Percentiles rank a stretch among this genome's conserved stretches.
These are phyloP conservation scores for Coreoperca whiteheadi DNA, from an alignment of 2,113 vertebrate species.

Conservation along the genomic window DNA sequence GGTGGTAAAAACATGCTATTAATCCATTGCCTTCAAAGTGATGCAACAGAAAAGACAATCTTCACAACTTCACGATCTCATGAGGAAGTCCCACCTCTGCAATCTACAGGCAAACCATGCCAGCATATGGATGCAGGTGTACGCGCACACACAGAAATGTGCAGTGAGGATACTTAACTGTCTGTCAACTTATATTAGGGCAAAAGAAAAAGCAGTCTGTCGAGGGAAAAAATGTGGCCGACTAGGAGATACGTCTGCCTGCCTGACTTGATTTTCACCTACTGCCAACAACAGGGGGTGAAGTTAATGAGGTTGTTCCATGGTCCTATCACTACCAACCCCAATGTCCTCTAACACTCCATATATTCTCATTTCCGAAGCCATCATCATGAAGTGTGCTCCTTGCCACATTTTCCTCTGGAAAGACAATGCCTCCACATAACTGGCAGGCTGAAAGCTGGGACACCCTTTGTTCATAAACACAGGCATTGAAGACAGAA, in stretches of 20 bases:
- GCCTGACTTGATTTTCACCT: constrained; percentile 75
- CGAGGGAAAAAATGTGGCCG: constrained; percentile 43
- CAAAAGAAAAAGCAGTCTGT: constrained; percentile 65
- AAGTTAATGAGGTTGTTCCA: constrained; percentile 79
- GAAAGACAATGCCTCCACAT: constrained; percentile 48
- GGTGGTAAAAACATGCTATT: constrained; percentile 39
- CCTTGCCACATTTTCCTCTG: constrained; percentile 26
- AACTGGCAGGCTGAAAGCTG: constrained; percentile 41
- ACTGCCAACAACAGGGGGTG: constrained; percentile 62
- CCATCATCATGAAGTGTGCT: constrained; percentile 48
- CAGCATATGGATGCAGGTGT: constrained; percentile 36
- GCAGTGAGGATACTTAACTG: constrained; percentile 70
- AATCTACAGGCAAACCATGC: constrained; percentile 45
- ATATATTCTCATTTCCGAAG: constrained; percentile 62
- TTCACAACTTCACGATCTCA: constrained; percentile 45
- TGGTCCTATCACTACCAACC: constrained; percentile 59
- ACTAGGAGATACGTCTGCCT: constrained; percentile 55
- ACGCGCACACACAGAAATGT: constrained; percentile 5
- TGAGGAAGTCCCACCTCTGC: constrained; percentile 44
- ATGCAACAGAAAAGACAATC: constrained; percentile 69
- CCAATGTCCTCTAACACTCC: constrained; percentile 54
- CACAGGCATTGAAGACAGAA: constrained; percentile 42
- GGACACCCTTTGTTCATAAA: constrained; percentile 60
- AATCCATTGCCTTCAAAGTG: constrained; percentile 49
- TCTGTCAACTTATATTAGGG: constrained; percentile 75